A percentile compares a stretch with the other conserved stretches of the same genome.
These are phyloP conservation scores for Thereva nobilitata DNA, from an alignment of 2,888 invertebrate species.

Conservation along the genomic window DNA sequence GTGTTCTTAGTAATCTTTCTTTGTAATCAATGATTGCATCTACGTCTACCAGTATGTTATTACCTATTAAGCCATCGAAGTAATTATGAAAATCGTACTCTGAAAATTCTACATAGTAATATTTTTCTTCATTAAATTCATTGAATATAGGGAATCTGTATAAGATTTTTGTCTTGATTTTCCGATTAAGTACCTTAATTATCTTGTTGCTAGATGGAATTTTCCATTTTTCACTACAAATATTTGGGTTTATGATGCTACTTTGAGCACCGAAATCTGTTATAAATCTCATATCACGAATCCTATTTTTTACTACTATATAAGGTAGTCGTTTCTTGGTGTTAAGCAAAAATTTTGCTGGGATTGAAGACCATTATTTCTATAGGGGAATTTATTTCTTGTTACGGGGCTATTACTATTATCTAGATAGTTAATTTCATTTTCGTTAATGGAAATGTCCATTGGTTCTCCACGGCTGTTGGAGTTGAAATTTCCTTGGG, in stretches of 20 bases:
- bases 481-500: background rate
- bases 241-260: constrained; percentile 24
- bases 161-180: background rate
- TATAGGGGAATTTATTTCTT: too few species aligned
- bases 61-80: constrained; percentile 33
- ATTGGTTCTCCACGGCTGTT: background rate
- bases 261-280: constrained; percentile 28
- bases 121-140: constrained; percentile 3
- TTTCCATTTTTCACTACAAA: constrained; percentile 28
- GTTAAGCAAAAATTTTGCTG: too few species aligned
- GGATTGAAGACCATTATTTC: too few species aligned
- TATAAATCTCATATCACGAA: constrained; percentile 12
- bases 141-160: constrained; percentile 23
- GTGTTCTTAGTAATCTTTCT: background rate
- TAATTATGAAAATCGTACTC: constrained; percentile 20
- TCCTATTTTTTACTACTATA: too few species aligned
- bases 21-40: constrained; percentile 6
- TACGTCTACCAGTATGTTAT: constrained; percentile 18
- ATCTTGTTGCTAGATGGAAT: constrained; percentile 2
- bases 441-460: too few species aligned
- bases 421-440: too few species aligned
- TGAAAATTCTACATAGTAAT: constrained; percentile 19
- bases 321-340: too few species aligned
- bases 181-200: constrained; percentile 2
- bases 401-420: too few species aligned